Conservation (phyloP, 2,888 invertebrate species). For the Parochlus steinenii region DNA sequence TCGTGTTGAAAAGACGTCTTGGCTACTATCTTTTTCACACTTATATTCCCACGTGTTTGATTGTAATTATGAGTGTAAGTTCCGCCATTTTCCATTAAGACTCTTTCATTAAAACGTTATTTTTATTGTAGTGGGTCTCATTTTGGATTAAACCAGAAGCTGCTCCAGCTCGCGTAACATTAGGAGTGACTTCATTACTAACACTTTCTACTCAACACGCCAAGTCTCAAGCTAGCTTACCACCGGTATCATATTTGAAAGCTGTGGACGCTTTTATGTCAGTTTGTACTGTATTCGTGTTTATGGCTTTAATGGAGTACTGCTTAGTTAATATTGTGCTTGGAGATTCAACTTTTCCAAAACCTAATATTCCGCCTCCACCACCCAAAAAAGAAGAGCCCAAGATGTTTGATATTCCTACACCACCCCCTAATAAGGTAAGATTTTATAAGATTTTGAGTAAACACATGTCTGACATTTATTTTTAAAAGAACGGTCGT, state of each 20-base stretch:
- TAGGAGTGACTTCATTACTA: slow-evolving; percentile 78
- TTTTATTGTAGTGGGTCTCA: slow-evolving; percentile 60
- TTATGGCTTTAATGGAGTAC: slow-evolving; percentile 88
- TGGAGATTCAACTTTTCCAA: slow-evolving; percentile 29
- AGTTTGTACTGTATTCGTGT: slow-evolving; percentile 80
- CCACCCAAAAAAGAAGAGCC: slow-evolving; percentile 15
- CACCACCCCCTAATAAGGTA: slow-evolving; percentile 15
- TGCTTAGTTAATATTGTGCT: slow-evolving; percentile 61
- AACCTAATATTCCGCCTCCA: slow-evolving; percentile 25
- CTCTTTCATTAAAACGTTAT: not conserved
- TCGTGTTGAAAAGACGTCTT: slow-evolving; percentile 71
- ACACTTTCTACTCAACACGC: slow-evolving; percentile 86
- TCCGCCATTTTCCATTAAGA: not conserved
- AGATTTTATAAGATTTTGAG: slow-evolving; percentile 18
- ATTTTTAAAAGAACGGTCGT: slow-evolving; percentile 6
- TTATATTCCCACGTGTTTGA: slow-evolving; percentile 83
- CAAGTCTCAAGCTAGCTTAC: slow-evolving; percentile 81
- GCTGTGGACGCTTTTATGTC: slow-evolving; percentile 90
- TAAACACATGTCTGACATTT: slow-evolving; percentile 13
- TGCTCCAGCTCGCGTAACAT: slow-evolving; percentile 79
- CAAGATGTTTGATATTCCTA: slow-evolving; percentile 1
- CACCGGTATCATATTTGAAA: slow-evolving; percentile 85
- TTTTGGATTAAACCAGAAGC: slow-evolving; percentile 94
- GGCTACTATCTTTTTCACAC: slow-evolving; percentile 89
- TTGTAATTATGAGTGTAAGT: slow-evolving; percentile 85